phyloP scores from a whole-genome alignment of 1,140 invertebrate genomes.

The Dendroctonus ponderosae region DNA sequence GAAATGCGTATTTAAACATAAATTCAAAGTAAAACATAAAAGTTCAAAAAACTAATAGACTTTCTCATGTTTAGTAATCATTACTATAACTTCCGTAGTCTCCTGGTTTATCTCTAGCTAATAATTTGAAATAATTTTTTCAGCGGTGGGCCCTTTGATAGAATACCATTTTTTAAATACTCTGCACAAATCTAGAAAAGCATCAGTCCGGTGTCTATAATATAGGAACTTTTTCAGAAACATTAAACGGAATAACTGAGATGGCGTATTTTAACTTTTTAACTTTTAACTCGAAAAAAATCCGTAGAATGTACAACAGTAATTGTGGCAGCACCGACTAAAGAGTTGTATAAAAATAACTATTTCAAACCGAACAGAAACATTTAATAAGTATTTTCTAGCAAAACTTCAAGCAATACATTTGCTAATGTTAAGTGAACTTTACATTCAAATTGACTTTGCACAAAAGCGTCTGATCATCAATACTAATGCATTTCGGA shows the following conservation, averaged over 20 bases:
- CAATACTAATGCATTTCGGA: background rate
- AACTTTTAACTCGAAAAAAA: background rate
- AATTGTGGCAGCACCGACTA: slow-evolving; percentile 15
- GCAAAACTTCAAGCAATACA: slow-evolving; percentile 23
- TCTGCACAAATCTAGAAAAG: background rate
- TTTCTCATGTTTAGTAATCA: slow-evolving; percentile 12
- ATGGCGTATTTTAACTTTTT: background rate
- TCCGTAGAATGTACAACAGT: too few relatives aligned
- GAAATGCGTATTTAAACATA: slow-evolving; percentile 19
- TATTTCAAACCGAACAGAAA: background rate
- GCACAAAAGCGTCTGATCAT: background rate
- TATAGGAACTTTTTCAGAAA: slow-evolving; percentile 6
- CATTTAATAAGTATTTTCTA: slow-evolving; percentile 9
- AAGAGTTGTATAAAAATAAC: slow-evolving; percentile 25
- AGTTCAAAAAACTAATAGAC: slow-evolving; percentile 12
- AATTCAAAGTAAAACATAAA: background rate
- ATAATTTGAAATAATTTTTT: too few relatives aligned
- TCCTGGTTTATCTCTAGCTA: slow-evolving; percentile 9
- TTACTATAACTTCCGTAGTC: slow-evolving; percentile 2
- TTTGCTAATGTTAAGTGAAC: slow-evolving; percentile 16
- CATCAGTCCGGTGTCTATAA: slow-evolving; percentile 1
- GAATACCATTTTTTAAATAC: slow-evolving; percentile 1
- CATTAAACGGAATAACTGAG: slow-evolving; percentile 1
- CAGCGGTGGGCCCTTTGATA: too few relatives aligned
- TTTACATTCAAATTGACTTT: background rate